Evolutionary conservation across 2,888 invertebrate species (phyloP), one percentile per base, ranked within the genome.

Genomic region (Agrotis clavis): DNA sequence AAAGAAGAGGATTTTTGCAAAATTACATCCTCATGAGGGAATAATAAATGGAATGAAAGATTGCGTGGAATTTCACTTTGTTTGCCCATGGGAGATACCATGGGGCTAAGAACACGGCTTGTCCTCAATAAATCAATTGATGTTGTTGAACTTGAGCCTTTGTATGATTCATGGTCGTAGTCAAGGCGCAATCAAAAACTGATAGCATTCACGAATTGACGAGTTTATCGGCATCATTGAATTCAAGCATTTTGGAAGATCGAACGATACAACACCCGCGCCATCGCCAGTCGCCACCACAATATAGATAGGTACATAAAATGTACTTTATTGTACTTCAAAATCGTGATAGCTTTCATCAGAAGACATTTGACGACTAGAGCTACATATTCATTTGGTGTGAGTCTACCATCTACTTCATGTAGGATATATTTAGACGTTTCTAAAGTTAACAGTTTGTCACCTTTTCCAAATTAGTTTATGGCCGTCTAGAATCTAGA

Each of bases 111-210:
- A 41, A 56, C 56, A 57, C 7, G 57, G 35, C 7, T 14, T 35
- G 57, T 35, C 35, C 35, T 57, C 57, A 57, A 35, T 19, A 57
- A 35, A 57, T 35, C n/a, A 57, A 19, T 18, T 14, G 45, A 6
- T 77, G 70, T n/a, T 50, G 50, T 16, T 72, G 50, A 68, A 56
- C 41, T 72, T 77, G 56, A 14, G 45, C 19, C 9, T 50, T 59
- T 19, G n/a, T 30, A 18, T 19, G 35, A 51, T 7, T 77, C 45
- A 77, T 41, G 71, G 50, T 59, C 30, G 71, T 30, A 71, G 30
- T 73, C 77, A 77, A 57, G 73, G 71, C 59, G 47, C 18, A 59
- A 59, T 71, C 21, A 3, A 47, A 77, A 57, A 51, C 47, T 35
- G 77, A 57, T 70, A 77, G 50, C 56, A 13, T 56, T 77, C 30